A percentile compares a stretch with the other conserved stretches of the same genome.
phyloP scores from a whole-genome alignment of 2,888 invertebrate genomes.

The Orgyia antiqua region DNA sequence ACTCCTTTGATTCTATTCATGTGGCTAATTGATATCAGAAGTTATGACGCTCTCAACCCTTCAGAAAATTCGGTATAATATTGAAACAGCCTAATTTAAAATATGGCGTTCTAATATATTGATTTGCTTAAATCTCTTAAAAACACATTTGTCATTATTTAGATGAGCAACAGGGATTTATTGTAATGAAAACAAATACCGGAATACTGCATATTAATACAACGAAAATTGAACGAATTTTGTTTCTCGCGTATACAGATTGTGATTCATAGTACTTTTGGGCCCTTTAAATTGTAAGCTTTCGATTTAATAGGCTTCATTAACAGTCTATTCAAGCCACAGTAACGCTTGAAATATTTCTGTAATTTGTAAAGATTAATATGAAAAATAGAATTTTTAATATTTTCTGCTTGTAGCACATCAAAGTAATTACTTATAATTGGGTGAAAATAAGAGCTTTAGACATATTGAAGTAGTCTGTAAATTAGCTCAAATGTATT shows the following conservation, averaged over 20 bases:
- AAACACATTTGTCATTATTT: too few relatives aligned
- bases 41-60: too few relatives aligned
- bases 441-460: too few relatives aligned
- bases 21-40: too few relatives aligned
- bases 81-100: too few relatives aligned
- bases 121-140: too few relatives aligned
- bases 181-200: constrained; percentile 1
- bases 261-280: constrained; percentile 13
- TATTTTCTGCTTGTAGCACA: constrained; percentile 3
- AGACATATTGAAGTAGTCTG: too few relatives aligned
- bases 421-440: constrained; percentile 5
- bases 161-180: too few relatives aligned
- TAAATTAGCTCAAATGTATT: too few relatives aligned
- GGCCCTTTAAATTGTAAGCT: constrained; percentile 14
- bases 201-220: neutral
- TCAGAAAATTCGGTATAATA: too few relatives aligned
- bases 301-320: constrained; percentile 17
- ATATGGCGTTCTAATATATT: too few relatives aligned
- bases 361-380: constrained; percentile 18
- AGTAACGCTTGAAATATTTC: constrained; percentile 15
- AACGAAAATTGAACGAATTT: constrained; percentile 1
- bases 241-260: constrained; percentile 11
- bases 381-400: constrained; percentile 8
- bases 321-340: constrained; percentile 16
- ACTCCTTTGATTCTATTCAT: too few relatives aligned